Evolutionary conservation across 2,888 invertebrate genomes (phyloP).

Genomic region (Thymelicus lineola): DNA sequence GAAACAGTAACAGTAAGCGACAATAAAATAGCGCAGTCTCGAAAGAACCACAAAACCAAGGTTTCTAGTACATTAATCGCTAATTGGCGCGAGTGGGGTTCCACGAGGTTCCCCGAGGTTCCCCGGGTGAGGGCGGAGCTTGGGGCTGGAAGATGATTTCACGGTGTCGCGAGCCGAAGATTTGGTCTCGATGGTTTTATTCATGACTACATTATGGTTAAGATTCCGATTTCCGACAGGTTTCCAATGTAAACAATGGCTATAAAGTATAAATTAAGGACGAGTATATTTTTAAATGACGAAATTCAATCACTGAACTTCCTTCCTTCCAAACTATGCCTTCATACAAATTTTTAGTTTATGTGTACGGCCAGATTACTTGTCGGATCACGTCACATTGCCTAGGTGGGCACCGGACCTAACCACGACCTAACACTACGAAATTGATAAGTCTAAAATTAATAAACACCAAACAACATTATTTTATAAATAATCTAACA

Average conservation of each 20-base stretch:
- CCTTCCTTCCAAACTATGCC: neutral
- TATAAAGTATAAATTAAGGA: too few relatives aligned
- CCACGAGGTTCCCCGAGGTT: too few relatives aligned
- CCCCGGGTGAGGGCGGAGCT: neutral
- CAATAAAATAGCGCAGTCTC: conserved; percentile 20
- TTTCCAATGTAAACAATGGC: too few relatives aligned
- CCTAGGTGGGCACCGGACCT: too few relatives aligned
- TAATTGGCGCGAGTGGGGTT: conserved; percentile 16
- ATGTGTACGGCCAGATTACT: too few relatives aligned
- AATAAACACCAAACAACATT: too few relatives aligned
- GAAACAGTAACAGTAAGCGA: conserved; percentile 6
- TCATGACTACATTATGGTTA: neutral
- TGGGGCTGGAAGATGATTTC: conserved; percentile 16
- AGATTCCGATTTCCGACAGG: neutral
- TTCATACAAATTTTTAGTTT: neutral
- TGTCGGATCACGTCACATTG: too few relatives aligned
- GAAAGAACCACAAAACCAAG: conserved; percentile 33
- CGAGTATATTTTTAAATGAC: too few relatives aligned
- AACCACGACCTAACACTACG: too few relatives aligned
- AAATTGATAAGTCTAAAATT: too few relatives aligned
- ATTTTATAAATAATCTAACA: too few relatives aligned
- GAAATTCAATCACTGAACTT: too few relatives aligned
- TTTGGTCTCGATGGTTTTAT: conserved; percentile 15
- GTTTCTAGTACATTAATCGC: conserved; percentile 31
- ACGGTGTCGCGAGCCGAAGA: conserved; percentile 28